Evolutionary conservation across 2,113 vertebrate genomes (phyloP).

Genomic region (Tragelaphus imberbis): DNA sequence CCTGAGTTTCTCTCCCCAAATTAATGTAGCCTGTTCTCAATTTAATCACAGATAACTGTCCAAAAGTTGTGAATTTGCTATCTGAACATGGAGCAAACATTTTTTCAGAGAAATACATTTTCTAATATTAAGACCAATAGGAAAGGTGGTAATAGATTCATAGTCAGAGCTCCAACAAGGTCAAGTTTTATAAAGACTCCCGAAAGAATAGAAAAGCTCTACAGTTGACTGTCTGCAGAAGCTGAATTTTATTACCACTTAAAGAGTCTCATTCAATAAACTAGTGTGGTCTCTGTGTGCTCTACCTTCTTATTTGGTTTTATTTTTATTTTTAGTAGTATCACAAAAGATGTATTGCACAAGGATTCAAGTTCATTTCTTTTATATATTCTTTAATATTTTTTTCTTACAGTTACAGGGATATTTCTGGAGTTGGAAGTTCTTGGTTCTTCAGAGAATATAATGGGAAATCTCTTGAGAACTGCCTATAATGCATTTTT

Average conservation of each 20-base stretch:
- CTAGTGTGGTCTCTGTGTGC: not conserved
- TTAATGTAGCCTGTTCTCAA: not conserved
- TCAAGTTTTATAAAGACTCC: not conserved
- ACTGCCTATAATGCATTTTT: not conserved
- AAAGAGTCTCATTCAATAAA: not conserved
- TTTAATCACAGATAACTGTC: not conserved
- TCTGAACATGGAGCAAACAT: not conserved
- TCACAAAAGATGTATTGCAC: not conserved
- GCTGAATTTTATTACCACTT: not conserved
- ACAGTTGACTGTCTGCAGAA: not conserved
- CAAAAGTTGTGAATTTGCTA: not conserved
- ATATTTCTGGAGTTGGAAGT: not conserved
- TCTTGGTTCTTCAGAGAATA: not conserved
- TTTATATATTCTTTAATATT: not conserved
- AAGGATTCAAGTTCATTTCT: not conserved
- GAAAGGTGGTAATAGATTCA: not conserved
- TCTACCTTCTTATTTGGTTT: not conserved
- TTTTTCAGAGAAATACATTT: not conserved
- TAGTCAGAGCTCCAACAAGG: not conserved
- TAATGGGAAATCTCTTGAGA: not conserved
- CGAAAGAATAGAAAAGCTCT: not conserved
- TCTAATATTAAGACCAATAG: not conserved
- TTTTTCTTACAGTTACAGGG: not conserved
- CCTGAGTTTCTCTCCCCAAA: not conserved
- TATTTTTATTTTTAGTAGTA: not conserved